phyloP scores from a whole-genome alignment of 2,888 invertebrate genomes.

The Baccha elongata region DNA sequence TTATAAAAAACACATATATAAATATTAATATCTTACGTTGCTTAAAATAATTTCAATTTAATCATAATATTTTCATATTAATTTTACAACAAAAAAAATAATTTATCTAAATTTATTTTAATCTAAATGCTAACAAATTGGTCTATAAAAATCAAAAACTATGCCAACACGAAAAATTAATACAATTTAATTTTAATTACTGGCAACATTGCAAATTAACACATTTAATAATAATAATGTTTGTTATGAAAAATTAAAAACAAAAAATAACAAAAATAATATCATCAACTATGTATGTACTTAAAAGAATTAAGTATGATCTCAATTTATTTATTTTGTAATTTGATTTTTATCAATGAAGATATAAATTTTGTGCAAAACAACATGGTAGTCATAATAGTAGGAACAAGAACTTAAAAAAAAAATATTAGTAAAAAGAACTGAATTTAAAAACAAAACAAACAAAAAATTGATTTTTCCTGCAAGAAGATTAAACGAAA shows the following conservation, averaged over 20 bases:
- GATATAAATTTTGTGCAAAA: constrained; percentile 69
- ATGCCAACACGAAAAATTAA: constrained; percentile 69
- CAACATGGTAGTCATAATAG: constrained; percentile 74
- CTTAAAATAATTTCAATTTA: constrained; percentile 66
- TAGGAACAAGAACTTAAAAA: constrained; percentile 57
- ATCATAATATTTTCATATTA: constrained; percentile 15
- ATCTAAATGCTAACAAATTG: constrained; percentile 59
- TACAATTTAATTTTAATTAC: constrained; percentile 39
- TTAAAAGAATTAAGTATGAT: constrained; percentile 55
- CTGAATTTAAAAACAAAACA: constrained; percentile 69
- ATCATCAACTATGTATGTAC: constrained; percentile 25
- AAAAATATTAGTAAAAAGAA: constrained; percentile 63
- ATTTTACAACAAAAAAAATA: constrained; percentile 69
- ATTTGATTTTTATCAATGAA: constrained; percentile 48
- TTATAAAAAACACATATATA: constrained; percentile 56
- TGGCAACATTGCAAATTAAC: constrained; percentile 71
- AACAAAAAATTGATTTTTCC: constrained; percentile 37
- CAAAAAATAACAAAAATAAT: constrained; percentile 25
- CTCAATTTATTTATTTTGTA: constrained; percentile 38
- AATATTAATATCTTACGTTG: constrained; percentile 74
- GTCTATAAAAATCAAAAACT: constrained; percentile 68
- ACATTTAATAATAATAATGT: constrained; percentile 68
- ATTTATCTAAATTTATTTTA: constrained; percentile 46
- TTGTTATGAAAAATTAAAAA: constrained; percentile 26
- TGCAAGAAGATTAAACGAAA: constrained; percentile 26